phyloP scores from a whole-genome alignment of 2,797 vertebrate species.

The Eospalax fontanierii region DNA sequence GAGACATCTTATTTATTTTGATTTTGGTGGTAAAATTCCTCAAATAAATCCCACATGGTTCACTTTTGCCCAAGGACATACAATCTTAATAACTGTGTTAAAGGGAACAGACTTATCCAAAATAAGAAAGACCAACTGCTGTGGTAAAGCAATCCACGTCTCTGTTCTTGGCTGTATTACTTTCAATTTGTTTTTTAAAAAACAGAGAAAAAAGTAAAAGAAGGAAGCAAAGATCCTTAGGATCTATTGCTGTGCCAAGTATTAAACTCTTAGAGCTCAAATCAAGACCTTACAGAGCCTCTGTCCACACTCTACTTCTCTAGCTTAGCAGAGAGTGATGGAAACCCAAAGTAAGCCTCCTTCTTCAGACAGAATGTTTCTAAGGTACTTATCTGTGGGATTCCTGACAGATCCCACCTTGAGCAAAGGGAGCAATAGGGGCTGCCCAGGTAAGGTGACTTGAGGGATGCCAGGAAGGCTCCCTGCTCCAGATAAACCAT shows the following conservation, averaged over 20 bases:
- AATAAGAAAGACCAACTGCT: slow-evolving; percentile 67
- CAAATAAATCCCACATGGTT: slow-evolving; percentile 50
- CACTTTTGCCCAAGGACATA: slow-evolving; percentile 56
- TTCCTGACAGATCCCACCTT: slow-evolving; percentile 76
- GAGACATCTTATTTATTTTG: slow-evolving; percentile 70
- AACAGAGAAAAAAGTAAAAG: not conserved
- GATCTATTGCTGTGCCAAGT: slow-evolving; percentile 70
- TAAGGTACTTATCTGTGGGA: slow-evolving; percentile 75
- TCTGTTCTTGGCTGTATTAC: slow-evolving; percentile 71
- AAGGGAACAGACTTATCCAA: slow-evolving; percentile 64
- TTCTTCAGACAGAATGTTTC: slow-evolving; percentile 78
- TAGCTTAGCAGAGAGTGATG: slow-evolving; percentile 79
- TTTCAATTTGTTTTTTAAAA: slow-evolving; percentile 64
- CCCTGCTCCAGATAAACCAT: slow-evolving; percentile 44
- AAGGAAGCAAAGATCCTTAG: slow-evolving; percentile 68
- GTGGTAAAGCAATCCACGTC: slow-evolving; percentile 68
- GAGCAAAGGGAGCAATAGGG: slow-evolving; percentile 63
- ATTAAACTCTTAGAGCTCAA: slow-evolving; percentile 66
- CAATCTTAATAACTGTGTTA: slow-evolving; percentile 66
- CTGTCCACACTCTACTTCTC: slow-evolving; percentile 77
- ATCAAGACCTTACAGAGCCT: slow-evolving; percentile 77
- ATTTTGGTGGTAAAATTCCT: slow-evolving; percentile 58
- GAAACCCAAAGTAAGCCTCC: slow-evolving; percentile 79
- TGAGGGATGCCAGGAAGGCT: slow-evolving; percentile 75
- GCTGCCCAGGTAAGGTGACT: slow-evolving; percentile 67